phyloP scores from a whole-genome alignment of 2,113 vertebrate genomes.

The Paraplagusia blochii region DNA sequence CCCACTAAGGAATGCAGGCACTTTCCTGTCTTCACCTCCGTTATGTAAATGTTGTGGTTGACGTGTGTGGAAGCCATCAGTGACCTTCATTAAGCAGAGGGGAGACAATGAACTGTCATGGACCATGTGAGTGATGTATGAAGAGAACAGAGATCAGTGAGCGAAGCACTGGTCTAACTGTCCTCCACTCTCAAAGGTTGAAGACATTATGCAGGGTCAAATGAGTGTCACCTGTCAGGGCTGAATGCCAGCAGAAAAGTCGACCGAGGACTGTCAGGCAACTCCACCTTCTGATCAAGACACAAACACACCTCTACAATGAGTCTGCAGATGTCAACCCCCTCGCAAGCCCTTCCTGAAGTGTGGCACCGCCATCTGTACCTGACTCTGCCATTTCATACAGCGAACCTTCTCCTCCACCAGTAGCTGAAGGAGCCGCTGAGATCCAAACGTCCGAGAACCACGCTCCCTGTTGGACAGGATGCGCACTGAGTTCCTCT shows the following conservation, averaged over 20 bases:
- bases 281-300: slow-evolving; percentile 91
- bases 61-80: slow-evolving; percentile 98
- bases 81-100: slow-evolving; percentile 75
- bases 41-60: slow-evolving; percentile 99
- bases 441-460: slow-evolving; percentile 85
- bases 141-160: no score
- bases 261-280: slow-evolving; percentile 97
- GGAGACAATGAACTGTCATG: background rate
- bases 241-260: slow-evolving; percentile 99
- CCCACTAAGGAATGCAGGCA: slow-evolving; percentile 97
- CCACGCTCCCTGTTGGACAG: slow-evolving; percentile 91
- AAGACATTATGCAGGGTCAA: no score
- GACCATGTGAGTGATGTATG: no score
- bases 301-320: slow-evolving; percentile 42
- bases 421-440: slow-evolving; percentile 92
- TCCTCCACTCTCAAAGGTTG: no score
- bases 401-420: slow-evolving; percentile 97
- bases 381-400: slow-evolving; percentile 99
- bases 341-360: no score
- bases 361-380: slow-evolving; percentile 34
- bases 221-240: slow-evolving; percentile 87
- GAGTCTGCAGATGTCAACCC: background rate
- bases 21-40: slow-evolving; percentile 97
- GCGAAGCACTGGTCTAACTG: no score
- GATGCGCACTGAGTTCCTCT: slow-evolving; percentile 96